Base-by-base conservation (phyloP, 2,888 invertebrate species). In the Rhyacophila evoluta region DNA sequence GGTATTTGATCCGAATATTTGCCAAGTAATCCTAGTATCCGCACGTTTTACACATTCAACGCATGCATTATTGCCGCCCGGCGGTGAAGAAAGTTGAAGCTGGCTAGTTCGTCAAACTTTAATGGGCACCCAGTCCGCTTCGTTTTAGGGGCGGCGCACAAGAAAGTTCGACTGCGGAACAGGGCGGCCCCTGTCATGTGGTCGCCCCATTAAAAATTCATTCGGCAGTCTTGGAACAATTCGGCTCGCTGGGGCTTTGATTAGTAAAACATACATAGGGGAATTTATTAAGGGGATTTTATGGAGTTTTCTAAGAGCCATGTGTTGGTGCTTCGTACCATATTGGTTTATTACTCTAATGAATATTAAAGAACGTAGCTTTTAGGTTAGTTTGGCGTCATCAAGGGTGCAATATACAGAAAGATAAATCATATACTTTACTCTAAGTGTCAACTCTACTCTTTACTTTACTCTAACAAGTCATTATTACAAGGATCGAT, bases 191-290 rank as follows among this genome's bases (percentile, higher is more conserved):
- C 12, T 25, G 29, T 39, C 39, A 41, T 37, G 41, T 73, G 68
- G 55, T 55, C 55, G 67, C 15, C n/a, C 33, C 55, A 68, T 74
- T 67, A 74, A 74, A 74, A 74, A 74, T 74, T 74, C 68, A 74
- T 67, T 29, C 19, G 74, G 38, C 29, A 74, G 68, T 73, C 68
- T 74, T 68, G 55, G 68, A 67, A 74, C 68, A 74, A 67, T 67
- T 67, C 68, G 36, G 55, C 19, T 74, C 39, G 74, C 33, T 68
- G 12, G 27, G 15, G 74, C 55, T 74, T 74, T 74, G 74, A 74
- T 74, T 74, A 55, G 55, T 25, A 55, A 55, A 55, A 19, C 55
- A 55, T 55, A 55, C 55, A 55, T 25, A 8, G 8, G 55, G 55
- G 55, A 55, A 55, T 55, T 55, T 25, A 55, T 55, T 55, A 19